phyloP scores from a whole-genome alignment of 2,888 invertebrate species.

The Athetis lepigone region DNA sequence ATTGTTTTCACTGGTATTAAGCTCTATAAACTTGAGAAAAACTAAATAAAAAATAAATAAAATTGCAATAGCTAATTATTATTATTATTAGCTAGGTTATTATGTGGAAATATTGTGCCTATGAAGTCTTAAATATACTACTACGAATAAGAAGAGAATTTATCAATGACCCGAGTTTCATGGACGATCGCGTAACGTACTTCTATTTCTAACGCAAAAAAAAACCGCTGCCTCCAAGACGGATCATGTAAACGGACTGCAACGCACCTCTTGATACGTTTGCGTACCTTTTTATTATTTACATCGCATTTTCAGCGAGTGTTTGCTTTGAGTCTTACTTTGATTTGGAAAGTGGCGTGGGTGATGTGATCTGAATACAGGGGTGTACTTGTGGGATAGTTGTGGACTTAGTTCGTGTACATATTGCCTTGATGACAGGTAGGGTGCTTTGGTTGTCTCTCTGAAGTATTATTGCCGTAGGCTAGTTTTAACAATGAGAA shows the following conservation, averaged over 20 bases:
- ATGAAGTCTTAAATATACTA: no score
- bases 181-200: not conserved
- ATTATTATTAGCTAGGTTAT: no score
- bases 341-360: conserved; percentile 88
- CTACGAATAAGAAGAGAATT: no score
- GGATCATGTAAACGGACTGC: conserved; percentile 22
- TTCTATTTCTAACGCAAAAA: not conserved
- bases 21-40: no score
- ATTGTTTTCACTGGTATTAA: no score
- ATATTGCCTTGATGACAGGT: conserved; percentile 32
- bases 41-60: no score
- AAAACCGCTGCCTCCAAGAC: not conserved
- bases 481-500: not conserved
- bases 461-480: conserved; percentile 3
- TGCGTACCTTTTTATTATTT: conserved; percentile 89
- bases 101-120: no score
- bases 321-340: conserved; percentile 88
- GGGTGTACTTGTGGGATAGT: conserved; percentile 53
- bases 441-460: conserved; percentile 16
- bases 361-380: conserved; percentile 88
- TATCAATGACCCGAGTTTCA: no score
- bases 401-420: conserved; percentile 42
- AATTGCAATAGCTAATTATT: no score
- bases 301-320: conserved; percentile 90
- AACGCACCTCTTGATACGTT: conserved; percentile 67